These are phyloP conservation scores for Chaetodon trifascialis DNA, from an alignment of 2,113 vertebrate genomes.

Conservation along the genomic window DNA sequence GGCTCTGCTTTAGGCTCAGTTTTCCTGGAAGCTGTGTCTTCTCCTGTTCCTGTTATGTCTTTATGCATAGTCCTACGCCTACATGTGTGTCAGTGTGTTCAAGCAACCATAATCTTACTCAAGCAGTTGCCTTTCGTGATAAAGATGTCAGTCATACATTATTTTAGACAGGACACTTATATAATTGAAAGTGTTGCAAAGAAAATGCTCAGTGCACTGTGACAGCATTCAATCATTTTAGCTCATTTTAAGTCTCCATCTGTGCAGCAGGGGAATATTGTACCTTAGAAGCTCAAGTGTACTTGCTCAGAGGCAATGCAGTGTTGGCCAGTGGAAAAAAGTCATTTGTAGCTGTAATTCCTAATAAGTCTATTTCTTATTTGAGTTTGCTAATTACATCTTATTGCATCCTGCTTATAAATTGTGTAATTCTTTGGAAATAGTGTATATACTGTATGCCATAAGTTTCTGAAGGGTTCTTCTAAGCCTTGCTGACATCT, in stretches of 20 bases:
- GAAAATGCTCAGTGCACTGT: background rate
- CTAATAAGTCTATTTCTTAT: background rate
- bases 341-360: background rate
- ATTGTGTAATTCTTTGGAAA: background rate
- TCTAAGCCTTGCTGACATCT: background rate
- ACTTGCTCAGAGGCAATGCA: background rate
- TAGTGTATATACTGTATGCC: background rate
- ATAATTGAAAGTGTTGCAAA: background rate
- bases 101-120: slow-evolving; percentile 1
- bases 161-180: background rate
- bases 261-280: background rate
- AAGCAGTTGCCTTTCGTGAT: background rate
- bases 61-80: background rate
- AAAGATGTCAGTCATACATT: background rate
- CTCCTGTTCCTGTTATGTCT: slow-evolving; percentile 5
- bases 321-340: background rate
- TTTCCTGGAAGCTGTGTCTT: slow-evolving; percentile 23
- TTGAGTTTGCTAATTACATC: background rate
- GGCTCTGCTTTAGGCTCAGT: slow-evolving; percentile 5
- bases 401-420: background rate
- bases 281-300: background rate
- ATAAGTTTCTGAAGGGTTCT: background rate
- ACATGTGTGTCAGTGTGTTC: slow-evolving; percentile 1
- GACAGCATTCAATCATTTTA: slow-evolving; percentile 12
- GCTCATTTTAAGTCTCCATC: background rate